These are phyloP conservation scores for Eupithecia subumbrata DNA, from an alignment of 2,888 invertebrate species.

Conservation along the genomic window DNA sequence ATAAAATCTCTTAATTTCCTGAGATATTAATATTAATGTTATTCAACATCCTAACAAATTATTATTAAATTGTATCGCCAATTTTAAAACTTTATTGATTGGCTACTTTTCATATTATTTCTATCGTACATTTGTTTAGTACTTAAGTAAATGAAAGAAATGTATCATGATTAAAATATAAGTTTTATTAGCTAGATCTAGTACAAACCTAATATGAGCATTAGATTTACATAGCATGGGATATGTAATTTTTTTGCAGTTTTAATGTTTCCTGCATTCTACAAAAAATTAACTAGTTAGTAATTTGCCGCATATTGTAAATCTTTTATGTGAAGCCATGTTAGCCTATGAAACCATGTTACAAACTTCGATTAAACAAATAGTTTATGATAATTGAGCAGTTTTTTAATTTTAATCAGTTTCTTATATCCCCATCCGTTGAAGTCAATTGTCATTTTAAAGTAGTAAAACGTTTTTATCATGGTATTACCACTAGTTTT, in stretches of 20 bases:
- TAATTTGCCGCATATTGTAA: no score
- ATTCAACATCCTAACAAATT: neutral
- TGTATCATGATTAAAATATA: neutral
- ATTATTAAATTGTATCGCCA: neutral
- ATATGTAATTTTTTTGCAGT: no score
- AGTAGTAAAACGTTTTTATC: neutral
- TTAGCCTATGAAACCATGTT: no score
- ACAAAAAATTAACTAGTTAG: no score
- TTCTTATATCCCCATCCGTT: no score
- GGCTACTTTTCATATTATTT: neutral
- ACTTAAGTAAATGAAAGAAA: neutral
- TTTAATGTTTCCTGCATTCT: no score
- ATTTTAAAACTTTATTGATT: neutral
- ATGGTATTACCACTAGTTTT: neutral
- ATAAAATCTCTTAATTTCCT: neutral
- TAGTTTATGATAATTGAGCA: no score
- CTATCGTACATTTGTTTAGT: neutral
- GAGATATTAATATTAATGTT: neutral
- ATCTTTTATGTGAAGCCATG: no score
- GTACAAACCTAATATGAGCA: neutral
- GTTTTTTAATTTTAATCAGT: no score
- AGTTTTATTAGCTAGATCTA: neutral
- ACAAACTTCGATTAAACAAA: no score
- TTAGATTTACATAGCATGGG: no score
- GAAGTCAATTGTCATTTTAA: neutral